Conservation (phyloP, 2,888 invertebrate genomes). For the Geophilus truncorum region DNA sequence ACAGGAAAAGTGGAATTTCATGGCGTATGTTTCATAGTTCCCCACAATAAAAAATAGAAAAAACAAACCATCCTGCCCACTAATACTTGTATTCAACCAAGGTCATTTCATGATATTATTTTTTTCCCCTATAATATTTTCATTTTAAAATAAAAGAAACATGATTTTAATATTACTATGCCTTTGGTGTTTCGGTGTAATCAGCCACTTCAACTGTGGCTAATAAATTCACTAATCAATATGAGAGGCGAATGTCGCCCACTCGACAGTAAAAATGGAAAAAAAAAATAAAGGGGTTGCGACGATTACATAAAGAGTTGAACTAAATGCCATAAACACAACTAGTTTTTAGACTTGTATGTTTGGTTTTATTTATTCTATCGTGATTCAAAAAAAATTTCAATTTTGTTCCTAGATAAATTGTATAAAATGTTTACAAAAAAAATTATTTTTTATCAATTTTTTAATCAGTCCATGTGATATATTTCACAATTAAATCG, state of each 20-base stretch:
- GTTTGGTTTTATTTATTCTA: no score
- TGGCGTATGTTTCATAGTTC: not conserved
- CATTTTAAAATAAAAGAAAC: no score
- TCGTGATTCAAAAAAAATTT: no score
- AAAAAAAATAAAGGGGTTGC: not conserved
- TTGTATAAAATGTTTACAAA: no score
- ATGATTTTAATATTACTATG: not conserved
- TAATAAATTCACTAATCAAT: not conserved
- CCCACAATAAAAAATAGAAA: not conserved
- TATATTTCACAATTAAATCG: not conserved
- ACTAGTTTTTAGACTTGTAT: not conserved
- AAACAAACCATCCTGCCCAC: not conserved
- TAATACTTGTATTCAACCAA: not conserved
- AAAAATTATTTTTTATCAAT: not conserved
- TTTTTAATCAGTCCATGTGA: not conserved
- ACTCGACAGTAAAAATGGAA: not conserved
- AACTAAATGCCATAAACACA: not conserved
- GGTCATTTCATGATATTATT: not conserved
- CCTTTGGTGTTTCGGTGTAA: not conserved
- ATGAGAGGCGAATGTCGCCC: not conserved
- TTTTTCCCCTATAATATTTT: no score
- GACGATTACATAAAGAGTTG: not conserved
- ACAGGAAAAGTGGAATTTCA: not conserved
- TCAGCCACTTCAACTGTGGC: not conserved
- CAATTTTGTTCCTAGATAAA: no score